Evolutionary conservation across 1,140 invertebrate species (phyloP), one percentile per base, ranked within the genome.

Genomic region (Solen grandis): DNA sequence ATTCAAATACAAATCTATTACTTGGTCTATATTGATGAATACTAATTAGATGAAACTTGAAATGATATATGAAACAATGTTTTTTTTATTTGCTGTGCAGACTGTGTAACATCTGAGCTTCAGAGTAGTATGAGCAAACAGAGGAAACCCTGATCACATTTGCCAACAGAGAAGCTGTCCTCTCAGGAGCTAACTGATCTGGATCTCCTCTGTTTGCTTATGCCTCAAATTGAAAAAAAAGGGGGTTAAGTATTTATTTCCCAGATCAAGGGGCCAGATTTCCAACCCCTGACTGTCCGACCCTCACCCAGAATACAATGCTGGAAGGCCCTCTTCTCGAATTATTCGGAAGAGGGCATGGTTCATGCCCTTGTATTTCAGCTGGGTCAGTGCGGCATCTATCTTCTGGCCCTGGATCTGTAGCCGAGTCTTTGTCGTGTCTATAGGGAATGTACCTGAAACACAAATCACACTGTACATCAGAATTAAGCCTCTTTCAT

Each of bases 301-400:
- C 60, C 88, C 89, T 93, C 94, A 97, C 96, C 97, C 97, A 81
- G 96, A 95, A 93, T 97, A 97, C 52, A 97, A 90, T 69, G 95
- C 95, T 80, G 93, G 90, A 38, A 96, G 89, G 76, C 97, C 97
- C 93, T 97, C 96, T 89, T 97, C 94, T 88, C 94, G 94, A n/a
- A 94, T 94, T 86, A 97, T 97, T 92, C 96, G 94, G 4, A 95
- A 86, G 62, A 98, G 94, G 82, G 97, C 97, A 94, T 99, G 97
- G 62, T 95, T 94, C 97, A 98, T 98, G 73, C 97, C 97, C 84
- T 95, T 94, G 90, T 99, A 99, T 84, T 95, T 96, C 19, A 97
- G 92, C 89, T 95, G 93, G 50, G 95, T 94, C 93, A 95, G 94
- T 75, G 94, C 94, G 81, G 94, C 94, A 93, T 98, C 97, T 14